Evolutionary conservation across 1,140 invertebrate genomes (phyloP).

Genomic region (Trinorchestia longiramus): DNA sequence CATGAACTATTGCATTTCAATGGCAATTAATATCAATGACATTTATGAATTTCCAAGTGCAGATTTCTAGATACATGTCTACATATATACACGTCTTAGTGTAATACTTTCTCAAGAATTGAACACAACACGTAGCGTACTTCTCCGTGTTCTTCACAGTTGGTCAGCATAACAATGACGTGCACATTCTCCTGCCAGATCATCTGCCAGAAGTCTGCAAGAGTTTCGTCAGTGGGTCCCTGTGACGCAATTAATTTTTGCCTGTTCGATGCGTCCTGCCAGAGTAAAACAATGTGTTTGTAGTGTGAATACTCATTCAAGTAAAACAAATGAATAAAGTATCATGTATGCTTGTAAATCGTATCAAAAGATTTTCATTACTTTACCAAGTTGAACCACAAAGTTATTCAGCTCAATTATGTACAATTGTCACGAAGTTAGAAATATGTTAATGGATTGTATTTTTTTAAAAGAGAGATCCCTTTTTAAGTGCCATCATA

Average conservation of each 20-base stretch:
- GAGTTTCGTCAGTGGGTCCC: constrained; percentile 72
- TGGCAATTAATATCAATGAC: neutral
- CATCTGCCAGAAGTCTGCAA: constrained; percentile 75
- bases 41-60: neutral
- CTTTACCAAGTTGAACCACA: too few relatives aligned
- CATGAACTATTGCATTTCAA: too few relatives aligned
- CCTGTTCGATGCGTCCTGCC: neutral
- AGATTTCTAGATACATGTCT: neutral
- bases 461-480: too few relatives aligned
- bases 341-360: too few relatives aligned
- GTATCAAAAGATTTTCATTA: too few relatives aligned
- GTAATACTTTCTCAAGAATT: neutral
- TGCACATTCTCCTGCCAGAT: constrained; percentile 73
- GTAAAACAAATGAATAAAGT: too few relatives aligned
- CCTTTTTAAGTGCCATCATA: too few relatives aligned
- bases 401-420: too few relatives aligned
- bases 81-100: too few relatives aligned
- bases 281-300: neutral
- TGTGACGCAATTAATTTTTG: constrained; percentile 73
- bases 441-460: too few relatives aligned
- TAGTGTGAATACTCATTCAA: neutral
- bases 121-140: neutral
- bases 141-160: constrained; percentile 59
- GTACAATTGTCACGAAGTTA: too few relatives aligned
- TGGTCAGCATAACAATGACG: constrained; percentile 74